Conservation (phyloP, 2,797 vertebrate genomes). For the Hydrolagus colliei region DNA sequence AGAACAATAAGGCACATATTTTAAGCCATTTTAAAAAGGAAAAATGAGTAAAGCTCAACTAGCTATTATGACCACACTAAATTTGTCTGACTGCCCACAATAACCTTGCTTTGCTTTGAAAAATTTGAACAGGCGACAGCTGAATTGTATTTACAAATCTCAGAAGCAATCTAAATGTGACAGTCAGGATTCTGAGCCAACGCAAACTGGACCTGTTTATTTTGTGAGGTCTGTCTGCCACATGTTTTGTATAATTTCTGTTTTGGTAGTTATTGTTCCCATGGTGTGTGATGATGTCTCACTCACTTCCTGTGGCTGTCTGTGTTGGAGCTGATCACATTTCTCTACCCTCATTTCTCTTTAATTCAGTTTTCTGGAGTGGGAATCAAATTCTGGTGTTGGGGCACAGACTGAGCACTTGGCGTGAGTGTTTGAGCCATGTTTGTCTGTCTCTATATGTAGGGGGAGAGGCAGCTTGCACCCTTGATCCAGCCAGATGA, state of each 20-base stretch:
- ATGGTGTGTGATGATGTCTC: slow-evolving; percentile 21
- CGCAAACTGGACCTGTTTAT: background rate
- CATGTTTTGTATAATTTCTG: slow-evolving; percentile 24
- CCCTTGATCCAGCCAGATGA: background rate
- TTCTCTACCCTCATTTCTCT: background rate
- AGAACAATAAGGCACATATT: background rate
- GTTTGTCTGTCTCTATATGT: background rate
- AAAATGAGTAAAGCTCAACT: background rate
- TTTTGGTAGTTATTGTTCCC: slow-evolving; percentile 25
- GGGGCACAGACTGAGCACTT: background rate
- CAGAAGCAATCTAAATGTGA: background rate
- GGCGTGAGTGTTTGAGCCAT: background rate
- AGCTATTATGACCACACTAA: background rate
- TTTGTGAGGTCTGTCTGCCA: slow-evolving; percentile 9
- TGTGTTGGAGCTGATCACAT: slow-evolving; percentile 1
- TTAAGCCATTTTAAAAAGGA: background rate
- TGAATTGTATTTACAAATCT: slow-evolving; percentile 1
- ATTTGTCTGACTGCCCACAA: background rate
- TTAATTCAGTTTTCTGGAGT: background rate
- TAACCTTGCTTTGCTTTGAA: background rate
- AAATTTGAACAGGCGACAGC: background rate
- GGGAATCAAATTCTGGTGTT: background rate
- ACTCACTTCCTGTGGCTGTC: slow-evolving; percentile 13
- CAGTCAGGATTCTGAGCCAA: background rate
- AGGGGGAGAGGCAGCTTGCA: background rate